Evolutionary conservation across 1,140 invertebrate species (phyloP).

Genomic region (Lordiphosa clarofinis): DNA sequence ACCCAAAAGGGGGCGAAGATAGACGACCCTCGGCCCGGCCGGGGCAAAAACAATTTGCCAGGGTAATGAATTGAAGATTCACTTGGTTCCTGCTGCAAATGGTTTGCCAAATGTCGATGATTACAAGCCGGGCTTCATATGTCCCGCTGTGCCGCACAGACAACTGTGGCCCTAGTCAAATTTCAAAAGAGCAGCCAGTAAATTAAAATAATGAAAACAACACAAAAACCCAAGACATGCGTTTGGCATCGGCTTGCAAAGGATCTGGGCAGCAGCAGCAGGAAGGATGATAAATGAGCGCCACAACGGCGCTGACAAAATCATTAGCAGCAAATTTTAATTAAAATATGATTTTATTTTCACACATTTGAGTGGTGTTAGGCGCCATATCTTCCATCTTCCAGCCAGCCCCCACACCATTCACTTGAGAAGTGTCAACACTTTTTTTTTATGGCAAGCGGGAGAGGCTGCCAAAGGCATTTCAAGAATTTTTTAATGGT

Average conservation of each 20-base stretch:
- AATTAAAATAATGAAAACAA: slow-evolving; percentile 69
- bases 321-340: slow-evolving; percentile 67
- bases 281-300: slow-evolving; percentile 56
- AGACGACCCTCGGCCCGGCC: slow-evolving; percentile 2
- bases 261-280: slow-evolving; percentile 19
- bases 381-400: slow-evolving; percentile 33
- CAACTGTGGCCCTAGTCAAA: slow-evolving; percentile 21
- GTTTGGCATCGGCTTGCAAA: slow-evolving; percentile 62
- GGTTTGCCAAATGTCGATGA: slow-evolving; percentile 13
- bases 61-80: slow-evolving; percentile 61
- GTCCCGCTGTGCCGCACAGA: slow-evolving; percentile 28
- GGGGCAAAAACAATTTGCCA: slow-evolving; percentile 44
- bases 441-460: slow-evolving; percentile 11
- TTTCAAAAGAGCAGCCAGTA: slow-evolving; percentile 64
- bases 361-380: slow-evolving; percentile 58
- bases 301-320: slow-evolving; percentile 54
- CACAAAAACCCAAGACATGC: slow-evolving; percentile 45
- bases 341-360: slow-evolving; percentile 59
- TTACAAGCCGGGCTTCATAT: slow-evolving; percentile 7
- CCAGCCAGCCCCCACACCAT: neutral
- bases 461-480: slow-evolving; percentile 34
- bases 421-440: slow-evolving; percentile 49
- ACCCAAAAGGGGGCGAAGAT: slow-evolving; percentile 12
- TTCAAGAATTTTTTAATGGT: slow-evolving; percentile 64
- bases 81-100: slow-evolving; percentile 11